Evolutionary conservation across 2,113 vertebrate genomes (phyloP).

Genomic region (Rhabdomys dilectus): DNA sequence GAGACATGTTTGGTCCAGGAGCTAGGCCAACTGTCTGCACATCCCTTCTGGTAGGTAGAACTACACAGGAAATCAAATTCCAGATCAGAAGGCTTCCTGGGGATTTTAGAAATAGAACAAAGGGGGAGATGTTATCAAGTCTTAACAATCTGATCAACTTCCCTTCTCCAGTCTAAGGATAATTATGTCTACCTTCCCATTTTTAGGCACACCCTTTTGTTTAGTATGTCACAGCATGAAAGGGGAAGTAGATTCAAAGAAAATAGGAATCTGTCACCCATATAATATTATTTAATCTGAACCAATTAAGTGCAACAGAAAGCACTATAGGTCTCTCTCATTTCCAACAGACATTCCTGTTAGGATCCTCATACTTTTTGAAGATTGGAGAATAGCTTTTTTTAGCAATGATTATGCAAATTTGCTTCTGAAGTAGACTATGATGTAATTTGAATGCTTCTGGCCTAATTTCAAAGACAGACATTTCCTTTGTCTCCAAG

Average conservation of each 20-base stretch:
- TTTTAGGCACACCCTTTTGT: background rate
- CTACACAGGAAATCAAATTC: constrained; percentile 73
- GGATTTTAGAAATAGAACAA: constrained; percentile 71
- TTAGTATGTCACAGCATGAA: background rate
- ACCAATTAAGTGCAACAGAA: background rate
- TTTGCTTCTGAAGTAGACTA: constrained; percentile 13
- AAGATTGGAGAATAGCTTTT: background rate
- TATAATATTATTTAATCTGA: background rate
- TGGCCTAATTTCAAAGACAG: constrained; percentile 35
- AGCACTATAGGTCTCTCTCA: background rate
- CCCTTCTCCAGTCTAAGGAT: constrained; percentile 32
- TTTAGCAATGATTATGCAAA: constrained; percentile 22
- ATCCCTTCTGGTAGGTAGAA: constrained; percentile 62
- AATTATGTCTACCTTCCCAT: background rate
- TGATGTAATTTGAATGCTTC: background rate
- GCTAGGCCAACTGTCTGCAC: constrained; percentile 64
- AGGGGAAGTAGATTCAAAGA: background rate
- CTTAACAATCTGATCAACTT: constrained; percentile 38
- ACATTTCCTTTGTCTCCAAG: background rate
- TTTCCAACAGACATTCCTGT: background rate
- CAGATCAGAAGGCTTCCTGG: constrained; percentile 63
- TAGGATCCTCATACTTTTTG: background rate
- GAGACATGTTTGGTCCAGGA: constrained; percentile 61
- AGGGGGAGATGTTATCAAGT: constrained; percentile 27
- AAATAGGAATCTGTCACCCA: background rate